Conservation (phyloP, 2,888 invertebrate species). For the Rosalia funebris region DNA sequence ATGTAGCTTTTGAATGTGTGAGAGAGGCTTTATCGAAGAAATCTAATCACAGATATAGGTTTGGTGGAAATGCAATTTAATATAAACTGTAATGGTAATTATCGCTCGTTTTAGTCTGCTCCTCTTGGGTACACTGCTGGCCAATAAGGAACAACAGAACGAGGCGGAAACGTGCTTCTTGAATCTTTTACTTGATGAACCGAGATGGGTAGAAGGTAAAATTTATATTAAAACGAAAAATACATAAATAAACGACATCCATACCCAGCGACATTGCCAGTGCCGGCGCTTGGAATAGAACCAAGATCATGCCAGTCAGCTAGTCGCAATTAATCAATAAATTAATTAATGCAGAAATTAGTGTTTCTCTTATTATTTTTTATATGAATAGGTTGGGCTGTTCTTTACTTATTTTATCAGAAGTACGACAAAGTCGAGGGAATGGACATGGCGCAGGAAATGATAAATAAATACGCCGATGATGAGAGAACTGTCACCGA, state of each 20-base stretch:
- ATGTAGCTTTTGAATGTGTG: conserved; percentile 57
- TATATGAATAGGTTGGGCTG: conserved; percentile 50
- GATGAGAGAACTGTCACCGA: conserved; percentile 35
- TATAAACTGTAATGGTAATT: no score
- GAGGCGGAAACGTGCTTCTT: conserved; percentile 61
- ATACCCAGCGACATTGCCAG: no score
- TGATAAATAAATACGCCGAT: conserved; percentile 52
- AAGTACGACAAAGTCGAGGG: conserved; percentile 53
- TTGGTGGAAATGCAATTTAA: not conserved
- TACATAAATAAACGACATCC: no score
- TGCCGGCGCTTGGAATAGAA: no score
- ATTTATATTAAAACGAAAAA: no score
- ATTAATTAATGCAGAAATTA: no score
- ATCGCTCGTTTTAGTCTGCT: no score
- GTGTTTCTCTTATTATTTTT: no score
- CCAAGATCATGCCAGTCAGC: no score
- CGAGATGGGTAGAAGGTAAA: conserved; percentile 57
- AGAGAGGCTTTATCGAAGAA: conserved; percentile 55
- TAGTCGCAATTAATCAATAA: no score
- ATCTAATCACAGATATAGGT: conserved; percentile 54
- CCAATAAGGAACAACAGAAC: conserved; percentile 48
- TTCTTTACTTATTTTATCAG: conserved; percentile 57
- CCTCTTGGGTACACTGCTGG: conserved; percentile 53
- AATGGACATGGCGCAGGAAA: conserved; percentile 55
- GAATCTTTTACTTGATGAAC: conserved; percentile 51